Conservation (phyloP, 2,888 invertebrate species). For the Nomada fabriciana region DNA sequence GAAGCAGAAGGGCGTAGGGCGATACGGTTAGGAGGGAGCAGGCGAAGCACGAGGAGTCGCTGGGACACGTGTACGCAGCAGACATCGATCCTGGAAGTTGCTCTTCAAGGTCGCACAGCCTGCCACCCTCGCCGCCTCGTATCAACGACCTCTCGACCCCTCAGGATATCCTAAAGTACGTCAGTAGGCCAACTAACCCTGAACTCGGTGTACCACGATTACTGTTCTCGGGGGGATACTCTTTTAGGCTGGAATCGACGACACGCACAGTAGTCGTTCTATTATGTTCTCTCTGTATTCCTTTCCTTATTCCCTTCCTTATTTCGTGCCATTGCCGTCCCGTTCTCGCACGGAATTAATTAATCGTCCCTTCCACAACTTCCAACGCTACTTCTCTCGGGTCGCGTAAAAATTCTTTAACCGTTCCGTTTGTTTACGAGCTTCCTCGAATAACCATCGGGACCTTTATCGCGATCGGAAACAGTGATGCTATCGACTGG, state of each 20-base stretch:
- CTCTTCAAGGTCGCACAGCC: constrained; percentile 80
- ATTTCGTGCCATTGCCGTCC: background rate
- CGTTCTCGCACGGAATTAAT: background rate
- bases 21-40: constrained; percentile 33
- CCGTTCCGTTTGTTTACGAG: constrained; percentile 50
- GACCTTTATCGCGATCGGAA: constrained; percentile 18
- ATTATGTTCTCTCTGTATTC: background rate
- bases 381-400: background rate
- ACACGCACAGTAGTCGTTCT: background rate
- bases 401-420: constrained; percentile 26
- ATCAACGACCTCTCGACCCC: constrained; percentile 82
- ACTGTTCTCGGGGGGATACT: constrained; percentile 27
- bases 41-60: constrained; percentile 58
- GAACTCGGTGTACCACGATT: constrained; percentile 59
- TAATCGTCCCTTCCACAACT: background rate
- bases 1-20: constrained; percentile 54
- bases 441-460: background rate
- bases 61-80: constrained; percentile 79
- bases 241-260: constrained; percentile 26
- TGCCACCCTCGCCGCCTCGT: constrained; percentile 74
- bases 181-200: constrained; percentile 80
- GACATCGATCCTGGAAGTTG: constrained; percentile 79
- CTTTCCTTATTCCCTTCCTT: background rate
- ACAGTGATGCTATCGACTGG: background rate
- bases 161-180: constrained; percentile 78